Evolutionary conservation across 92 coral and sea anemone genomes (phyloP), one percentile per base, ranked within the genome.

Genomic region (Zoanthus sociatus): DNA sequence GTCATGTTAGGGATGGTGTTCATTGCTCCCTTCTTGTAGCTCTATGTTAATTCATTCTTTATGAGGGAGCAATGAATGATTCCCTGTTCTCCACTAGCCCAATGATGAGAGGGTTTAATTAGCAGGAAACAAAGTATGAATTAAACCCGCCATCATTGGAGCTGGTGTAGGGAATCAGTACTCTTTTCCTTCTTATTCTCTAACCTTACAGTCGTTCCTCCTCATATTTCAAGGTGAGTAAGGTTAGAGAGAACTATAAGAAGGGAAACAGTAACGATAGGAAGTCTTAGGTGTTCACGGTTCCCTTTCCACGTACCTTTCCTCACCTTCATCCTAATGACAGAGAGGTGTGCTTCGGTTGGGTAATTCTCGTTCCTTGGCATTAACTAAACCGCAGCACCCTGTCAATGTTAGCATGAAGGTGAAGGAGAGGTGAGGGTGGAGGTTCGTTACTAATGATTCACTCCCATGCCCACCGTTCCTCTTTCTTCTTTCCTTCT

Each of bases 341-440:
- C 69, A 61, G 69, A 61, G 69, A 61, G 69, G 69, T 61, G 69
- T 61, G 69, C 69, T 61, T 61, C 69, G 69, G 69, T 61, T 61
- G 69, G 69, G 69, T 61, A 61, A 61, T 13, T 61, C 69, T 61
- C 69, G 69, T 61, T 61, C 69, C 69, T 61, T 61, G 69, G 69
- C 69, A 61, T 61, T 61, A 61, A 61, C 69, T 61, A 61, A 61
- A 61, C 69, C 69, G 69, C 69, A 61, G 69, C 69, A 61, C 69
- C 69, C 69, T 61, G 69, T 61, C 69, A 61, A 61, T 61, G 69
- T 61, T 61, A 61, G 69, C 69, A 61, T 61, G 69, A 61, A 61
- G 69, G 69, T 61, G 69, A 61, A 61, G 69, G 69, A 61, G 69
- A 61, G 69, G 69, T 61, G 69, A 61, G 69, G 69, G 69, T 61